Percentiles rank a stretch among this genome's conserved stretches.
Conservation (phyloP, 2,888 invertebrate genomes). For the Chaetogeoica ovagalla region DNA sequence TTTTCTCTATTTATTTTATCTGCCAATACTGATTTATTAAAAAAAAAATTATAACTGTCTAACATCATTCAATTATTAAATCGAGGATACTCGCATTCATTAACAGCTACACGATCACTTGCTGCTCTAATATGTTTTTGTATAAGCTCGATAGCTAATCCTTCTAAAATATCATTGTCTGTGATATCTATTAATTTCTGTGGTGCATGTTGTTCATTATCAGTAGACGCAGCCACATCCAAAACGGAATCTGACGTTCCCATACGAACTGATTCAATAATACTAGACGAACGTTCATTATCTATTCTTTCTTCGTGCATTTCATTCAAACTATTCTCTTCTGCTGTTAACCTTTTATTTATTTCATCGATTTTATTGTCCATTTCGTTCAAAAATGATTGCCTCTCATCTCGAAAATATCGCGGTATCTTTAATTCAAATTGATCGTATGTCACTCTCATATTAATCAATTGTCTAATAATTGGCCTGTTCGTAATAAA, state of each 20-base stretch:
- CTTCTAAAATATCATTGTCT: background rate
- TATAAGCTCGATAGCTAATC: background rate
- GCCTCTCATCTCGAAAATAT: conserved; percentile 24
- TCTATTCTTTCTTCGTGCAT: background rate
- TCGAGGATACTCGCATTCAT: background rate
- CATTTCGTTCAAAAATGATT: background rate
- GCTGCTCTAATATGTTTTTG: conserved; percentile 35
- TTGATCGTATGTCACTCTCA: conserved; percentile 1
- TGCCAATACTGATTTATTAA: conserved; percentile 9
- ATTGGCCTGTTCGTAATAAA: conserved; percentile 8
- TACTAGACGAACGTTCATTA: background rate
- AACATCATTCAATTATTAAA: background rate
- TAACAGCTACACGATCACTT: conserved; percentile 3
- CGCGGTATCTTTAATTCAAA: conserved; percentile 35
- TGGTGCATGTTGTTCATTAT: background rate
- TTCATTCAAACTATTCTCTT: background rate
- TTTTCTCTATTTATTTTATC: conserved; percentile 12
- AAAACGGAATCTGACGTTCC: background rate
- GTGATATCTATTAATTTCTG: background rate
- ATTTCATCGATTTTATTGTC: conserved; percentile 16
- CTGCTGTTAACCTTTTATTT: background rate
- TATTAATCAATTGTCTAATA: background rate
- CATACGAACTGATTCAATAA: background rate
- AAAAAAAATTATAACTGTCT: background rate
- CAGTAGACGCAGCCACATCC: background rate